These are phyloP conservation scores for Chromoteleia sp. DNA, from an alignment of 2,888 invertebrate species.

Conservation along the genomic window DNA sequence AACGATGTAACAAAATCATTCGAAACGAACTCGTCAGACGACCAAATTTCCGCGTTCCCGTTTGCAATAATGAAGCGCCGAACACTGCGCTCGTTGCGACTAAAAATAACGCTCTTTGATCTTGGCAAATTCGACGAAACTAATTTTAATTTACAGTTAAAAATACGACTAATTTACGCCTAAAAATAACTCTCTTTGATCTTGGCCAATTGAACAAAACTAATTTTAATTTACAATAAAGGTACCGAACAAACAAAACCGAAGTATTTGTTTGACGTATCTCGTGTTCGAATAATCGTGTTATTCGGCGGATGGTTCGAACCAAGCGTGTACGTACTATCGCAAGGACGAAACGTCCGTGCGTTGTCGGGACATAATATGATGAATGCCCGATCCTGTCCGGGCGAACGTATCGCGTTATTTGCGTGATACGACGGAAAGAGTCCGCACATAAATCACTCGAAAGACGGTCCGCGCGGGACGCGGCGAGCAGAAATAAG, in stretches of 20 bases:
- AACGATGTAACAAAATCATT: conserved; percentile 23
- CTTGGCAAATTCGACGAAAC: conserved; percentile 12
- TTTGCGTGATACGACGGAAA: conserved; percentile 73
- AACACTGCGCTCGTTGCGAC: conserved; percentile 1
- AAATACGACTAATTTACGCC: neutral
- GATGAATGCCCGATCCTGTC: conserved; percentile 74
- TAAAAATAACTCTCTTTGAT: conserved; percentile 12
- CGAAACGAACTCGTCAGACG: neutral
- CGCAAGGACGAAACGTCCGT: conserved; percentile 29
- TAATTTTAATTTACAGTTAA: conserved; percentile 50
- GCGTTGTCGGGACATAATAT: conserved; percentile 75
- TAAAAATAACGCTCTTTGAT: conserved; percentile 23
- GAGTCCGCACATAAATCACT: conserved; percentile 66
- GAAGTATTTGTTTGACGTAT: conserved; percentile 29
- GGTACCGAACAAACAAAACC: conserved; percentile 3
- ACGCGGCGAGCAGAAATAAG: neutral
- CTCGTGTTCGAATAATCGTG: conserved; percentile 19
- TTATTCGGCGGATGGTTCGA: conserved; percentile 43
- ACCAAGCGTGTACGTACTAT: conserved; percentile 12
- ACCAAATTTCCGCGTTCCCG: conserved; percentile 4
- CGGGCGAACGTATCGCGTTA: conserved; percentile 71
- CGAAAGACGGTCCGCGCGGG: conserved; percentile 30
- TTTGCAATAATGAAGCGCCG: conserved; percentile 17
- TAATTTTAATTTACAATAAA: conserved; percentile 51
- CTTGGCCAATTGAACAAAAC: conserved; percentile 5